These are phyloP conservation scores for Acleris laterana DNA, from an alignment of 2,888 invertebrate genomes.

Conservation along the genomic window DNA sequence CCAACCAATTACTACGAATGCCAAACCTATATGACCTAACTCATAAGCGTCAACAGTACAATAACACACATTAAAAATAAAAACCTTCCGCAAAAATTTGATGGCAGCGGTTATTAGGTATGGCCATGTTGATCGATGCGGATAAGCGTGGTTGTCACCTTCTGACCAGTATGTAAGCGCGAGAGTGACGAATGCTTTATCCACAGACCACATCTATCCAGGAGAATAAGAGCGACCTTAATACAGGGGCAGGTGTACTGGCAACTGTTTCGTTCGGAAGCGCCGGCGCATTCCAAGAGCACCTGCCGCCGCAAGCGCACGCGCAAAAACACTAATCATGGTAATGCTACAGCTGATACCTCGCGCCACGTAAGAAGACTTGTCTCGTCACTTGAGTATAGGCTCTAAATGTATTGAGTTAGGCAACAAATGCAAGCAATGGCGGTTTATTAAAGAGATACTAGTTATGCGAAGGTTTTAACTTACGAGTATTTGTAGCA, in stretches of 20 bases:
- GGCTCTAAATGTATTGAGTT: no score
- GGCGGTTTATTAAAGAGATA: no score
- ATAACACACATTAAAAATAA: slow-evolving; percentile 25
- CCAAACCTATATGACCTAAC: not conserved
- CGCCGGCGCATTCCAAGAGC: slow-evolving; percentile 44
- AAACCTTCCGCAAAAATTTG: slow-evolving; percentile 16
- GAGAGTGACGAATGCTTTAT: no score
- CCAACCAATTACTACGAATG: no score
- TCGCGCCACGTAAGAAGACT: not conserved
- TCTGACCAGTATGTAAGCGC: no score
- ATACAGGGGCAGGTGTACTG: slow-evolving; percentile 23
- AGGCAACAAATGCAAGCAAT: no score
- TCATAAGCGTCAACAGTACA: slow-evolving; percentile 4
- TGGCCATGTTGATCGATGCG: no score
- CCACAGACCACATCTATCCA: no score
- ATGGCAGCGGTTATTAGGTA: not conserved
- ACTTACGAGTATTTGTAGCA: no score
- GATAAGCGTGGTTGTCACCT: no score
- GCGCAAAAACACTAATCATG: slow-evolving; percentile 64
- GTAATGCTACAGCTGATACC: not conserved
- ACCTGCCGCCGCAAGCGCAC: slow-evolving; percentile 47
- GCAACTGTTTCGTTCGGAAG: slow-evolving; percentile 20
- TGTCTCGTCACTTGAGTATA: not conserved
- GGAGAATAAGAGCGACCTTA: no score
- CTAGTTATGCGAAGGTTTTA: no score